Conservation (phyloP, 2,888 invertebrate species). For the Cetonia aurata region DNA sequence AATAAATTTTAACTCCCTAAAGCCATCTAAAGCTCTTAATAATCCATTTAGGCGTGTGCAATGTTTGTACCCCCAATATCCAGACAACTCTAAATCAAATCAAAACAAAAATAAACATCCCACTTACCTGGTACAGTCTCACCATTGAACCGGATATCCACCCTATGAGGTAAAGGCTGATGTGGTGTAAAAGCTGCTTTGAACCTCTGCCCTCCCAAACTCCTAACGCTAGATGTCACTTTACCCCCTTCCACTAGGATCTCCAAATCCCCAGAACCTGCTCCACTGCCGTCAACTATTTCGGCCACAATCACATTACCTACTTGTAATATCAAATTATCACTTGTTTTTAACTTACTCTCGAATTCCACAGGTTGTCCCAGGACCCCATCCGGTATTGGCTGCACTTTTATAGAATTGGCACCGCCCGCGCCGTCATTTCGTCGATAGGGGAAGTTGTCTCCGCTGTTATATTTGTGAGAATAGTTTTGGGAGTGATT, state of each 20-base stretch:
- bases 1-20: no score
- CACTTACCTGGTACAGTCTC: constrained; percentile 89
- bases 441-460: constrained; percentile 55
- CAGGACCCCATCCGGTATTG: constrained; percentile 87
- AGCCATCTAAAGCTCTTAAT: no score
- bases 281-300: constrained; percentile 92
- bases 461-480: constrained; percentile 59
- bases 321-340: neutral
- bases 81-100: neutral
- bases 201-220: constrained; percentile 89
- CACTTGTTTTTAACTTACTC: constrained; percentile 74
- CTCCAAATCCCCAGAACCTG: constrained; percentile 97
- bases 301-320: neutral
- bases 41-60: constrained; percentile 16
- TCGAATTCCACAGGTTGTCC: constrained; percentile 96
- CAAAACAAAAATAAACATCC: constrained; percentile 4
- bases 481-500: constrained; percentile 58
- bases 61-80: constrained; percentile 18
- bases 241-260: constrained; percentile 95
- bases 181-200: constrained; percentile 95
- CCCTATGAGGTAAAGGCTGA: constrained; percentile 85
- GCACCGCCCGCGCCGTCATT: constrained; percentile 76
- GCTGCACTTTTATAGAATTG: constrained; percentile 86
- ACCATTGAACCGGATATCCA: constrained; percentile 95
- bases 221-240: constrained; percentile 93